Conservation (phyloP, 37 sponge, comb jelly and placozoan species). For the Ephydatia muelleri region DNA sequence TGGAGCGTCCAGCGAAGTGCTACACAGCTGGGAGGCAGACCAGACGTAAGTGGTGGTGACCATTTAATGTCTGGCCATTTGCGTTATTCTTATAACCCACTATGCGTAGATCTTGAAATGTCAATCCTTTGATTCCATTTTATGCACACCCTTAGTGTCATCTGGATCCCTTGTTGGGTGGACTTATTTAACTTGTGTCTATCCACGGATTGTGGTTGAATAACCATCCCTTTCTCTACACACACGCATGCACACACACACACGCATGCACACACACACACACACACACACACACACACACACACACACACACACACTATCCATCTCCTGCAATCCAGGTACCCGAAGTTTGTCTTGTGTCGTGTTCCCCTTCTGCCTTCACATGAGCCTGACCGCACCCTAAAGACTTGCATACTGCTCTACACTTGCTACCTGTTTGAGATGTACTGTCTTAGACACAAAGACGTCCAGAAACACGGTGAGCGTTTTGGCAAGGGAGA, state of each 20-base stretch:
- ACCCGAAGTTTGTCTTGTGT: conserved; percentile 54
- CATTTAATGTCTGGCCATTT: background rate
- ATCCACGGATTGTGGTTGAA: background rate
- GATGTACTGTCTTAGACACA: conserved; percentile 25
- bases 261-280: conserved; percentile 5
- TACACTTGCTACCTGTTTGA: conserved; percentile 33
- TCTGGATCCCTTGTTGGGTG: background rate
- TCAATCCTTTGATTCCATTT: background rate
- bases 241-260: background rate
- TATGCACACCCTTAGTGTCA: background rate
- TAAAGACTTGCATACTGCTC: conserved; percentile 38
- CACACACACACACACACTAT: background rate
- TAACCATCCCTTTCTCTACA: background rate
- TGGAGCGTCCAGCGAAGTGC: conserved; percentile 3
- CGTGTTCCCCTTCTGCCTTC: conserved; percentile 31
- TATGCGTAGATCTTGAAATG: background rate
- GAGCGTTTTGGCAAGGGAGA: no score
- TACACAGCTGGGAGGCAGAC: conserved; percentile 34
- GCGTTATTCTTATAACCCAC: background rate
- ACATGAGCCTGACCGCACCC: conserved; percentile 22
- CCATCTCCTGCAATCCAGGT: conserved; percentile 1
- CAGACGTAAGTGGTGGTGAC: conserved; percentile 16
- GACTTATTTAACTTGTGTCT: background rate
- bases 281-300: background rate
- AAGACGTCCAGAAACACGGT: conserved; percentile 38